Percentiles rank a stretch among this genome's conserved stretches.
phyloP scores from a whole-genome alignment of 2,113 vertebrate species.

The Xenus cinereus region DNA sequence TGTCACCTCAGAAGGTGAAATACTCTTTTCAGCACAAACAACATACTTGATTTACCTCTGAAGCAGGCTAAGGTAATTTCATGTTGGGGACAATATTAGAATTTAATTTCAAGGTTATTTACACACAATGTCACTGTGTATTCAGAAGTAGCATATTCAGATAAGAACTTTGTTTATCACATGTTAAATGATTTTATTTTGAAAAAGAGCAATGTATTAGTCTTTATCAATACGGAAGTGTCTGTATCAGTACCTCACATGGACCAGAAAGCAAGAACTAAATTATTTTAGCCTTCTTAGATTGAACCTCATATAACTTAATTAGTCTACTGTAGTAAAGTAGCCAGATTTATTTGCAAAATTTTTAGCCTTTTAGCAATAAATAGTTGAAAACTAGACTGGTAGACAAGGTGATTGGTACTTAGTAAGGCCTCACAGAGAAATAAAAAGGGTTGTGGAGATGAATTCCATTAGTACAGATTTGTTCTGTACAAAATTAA shows the following conservation, averaged over 20 bases:
- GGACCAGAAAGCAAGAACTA: not conserved
- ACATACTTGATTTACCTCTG: not conserved
- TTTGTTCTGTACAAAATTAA: not conserved
- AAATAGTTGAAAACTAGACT: not conserved
- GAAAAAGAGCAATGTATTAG: not conserved
- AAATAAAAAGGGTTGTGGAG: not conserved
- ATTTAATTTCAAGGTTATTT: not conserved
- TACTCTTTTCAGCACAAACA: not conserved
- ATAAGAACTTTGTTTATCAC: not conserved
- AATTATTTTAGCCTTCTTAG: not conserved
- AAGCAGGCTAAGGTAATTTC: not conserved
- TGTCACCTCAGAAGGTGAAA: not conserved
- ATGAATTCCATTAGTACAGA: not conserved
- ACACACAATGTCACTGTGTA: not conserved
- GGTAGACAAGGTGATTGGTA: not conserved
- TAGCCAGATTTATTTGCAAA: not conserved
- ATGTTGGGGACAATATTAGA: not conserved
- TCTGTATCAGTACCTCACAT: not conserved
- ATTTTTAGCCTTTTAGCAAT: not conserved
- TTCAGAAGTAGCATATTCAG: not conserved
- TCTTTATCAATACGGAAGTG: not conserved
- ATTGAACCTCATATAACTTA: not conserved
- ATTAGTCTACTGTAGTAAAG: not conserved
- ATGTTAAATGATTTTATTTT: not conserved
- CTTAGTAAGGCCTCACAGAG: not conserved